Percentiles rank a stretch among this genome's conserved stretches.
Evolutionary conservation across 2,888 invertebrate genomes (phyloP).

Genomic region (Silvanus unidentatus): DNA sequence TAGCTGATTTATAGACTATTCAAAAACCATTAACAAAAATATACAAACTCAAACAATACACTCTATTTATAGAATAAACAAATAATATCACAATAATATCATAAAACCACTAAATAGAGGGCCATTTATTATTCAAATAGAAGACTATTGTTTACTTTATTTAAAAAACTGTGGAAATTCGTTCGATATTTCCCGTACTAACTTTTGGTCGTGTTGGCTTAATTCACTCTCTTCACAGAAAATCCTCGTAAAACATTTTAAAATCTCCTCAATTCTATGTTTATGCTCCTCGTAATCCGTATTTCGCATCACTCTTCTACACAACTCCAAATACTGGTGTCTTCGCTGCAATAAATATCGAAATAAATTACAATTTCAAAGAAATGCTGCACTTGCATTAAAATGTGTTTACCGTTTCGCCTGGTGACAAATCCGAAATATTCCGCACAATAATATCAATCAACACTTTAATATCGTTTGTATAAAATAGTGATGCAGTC

Average conservation of each 20-base stretch:
- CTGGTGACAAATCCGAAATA: slow-evolving; percentile 82
- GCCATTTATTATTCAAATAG: too few species aligned
- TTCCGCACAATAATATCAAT: slow-evolving; percentile 90
- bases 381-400: not conserved
- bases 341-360: slow-evolving; percentile 54
- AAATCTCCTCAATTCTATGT: slow-evolving; percentile 74
- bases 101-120: slow-evolving; percentile 3
- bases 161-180: slow-evolving; percentile 78
- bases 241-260: slow-evolving; percentile 80
- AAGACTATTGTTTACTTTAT: slow-evolving; percentile 23
- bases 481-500: slow-evolving; percentile 86
- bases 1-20: not conserved
- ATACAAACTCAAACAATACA: slow-evolving; percentile 10
- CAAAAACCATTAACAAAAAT: slow-evolving; percentile 12
- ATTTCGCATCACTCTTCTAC: slow-evolving; percentile 74
- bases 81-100: slow-evolving; percentile 11
- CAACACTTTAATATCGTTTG: slow-evolving; percentile 89
- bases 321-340: slow-evolving; percentile 70
- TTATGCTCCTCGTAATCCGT: slow-evolving; percentile 74
- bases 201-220: slow-evolving; percentile 69
- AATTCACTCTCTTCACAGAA: slow-evolving; percentile 75
- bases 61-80: slow-evolving; percentile 8
- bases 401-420: slow-evolving; percentile 61
- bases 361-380: slow-evolving; percentile 4
- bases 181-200: slow-evolving; percentile 75